phyloP scores from a whole-genome alignment of 1,140 invertebrate genomes.

The roundworm (Caenorhabditis elegans) region DNA sequence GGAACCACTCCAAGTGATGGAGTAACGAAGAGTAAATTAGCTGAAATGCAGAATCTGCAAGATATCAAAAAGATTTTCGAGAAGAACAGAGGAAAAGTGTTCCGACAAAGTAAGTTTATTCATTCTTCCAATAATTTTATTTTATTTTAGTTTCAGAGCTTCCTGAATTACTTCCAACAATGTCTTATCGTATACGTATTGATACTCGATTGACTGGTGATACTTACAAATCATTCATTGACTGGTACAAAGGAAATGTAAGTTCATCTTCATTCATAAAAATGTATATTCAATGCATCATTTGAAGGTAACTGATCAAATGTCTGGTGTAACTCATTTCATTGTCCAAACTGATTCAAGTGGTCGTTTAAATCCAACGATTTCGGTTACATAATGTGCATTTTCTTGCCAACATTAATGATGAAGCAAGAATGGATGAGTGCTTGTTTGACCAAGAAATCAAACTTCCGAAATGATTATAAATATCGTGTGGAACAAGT shows the following conservation, averaged over 20 bases:
- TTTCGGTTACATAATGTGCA: neutral
- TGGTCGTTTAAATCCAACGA: neutral
- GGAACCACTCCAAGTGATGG: too few species aligned
- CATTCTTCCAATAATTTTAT: too few species aligned
- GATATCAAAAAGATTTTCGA: too few species aligned
- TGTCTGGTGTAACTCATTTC: neutral
- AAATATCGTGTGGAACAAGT: neutral
- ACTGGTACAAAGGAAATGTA: neutral
- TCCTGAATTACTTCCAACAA: neutral
- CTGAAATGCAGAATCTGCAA: too few species aligned
- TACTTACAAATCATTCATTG: neutral
- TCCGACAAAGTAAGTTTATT: too few species aligned
- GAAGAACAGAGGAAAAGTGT: too few species aligned
- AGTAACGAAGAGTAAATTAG: too few species aligned
- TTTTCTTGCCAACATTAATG: neutral
- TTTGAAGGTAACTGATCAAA: neutral
- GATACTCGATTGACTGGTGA: neutral
- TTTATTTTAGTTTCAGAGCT: neutral
- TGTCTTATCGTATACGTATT: neutral
- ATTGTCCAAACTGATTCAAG: neutral
- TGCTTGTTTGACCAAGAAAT: neutral
- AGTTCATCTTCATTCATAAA: too few species aligned
- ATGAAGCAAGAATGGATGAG: neutral
- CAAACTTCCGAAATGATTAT: neutral
- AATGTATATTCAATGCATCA: too few species aligned